These are phyloP conservation scores for Tautogolabrus adspersus DNA, from an alignment of 2,113 vertebrate genomes.

Conservation along the genomic window DNA sequence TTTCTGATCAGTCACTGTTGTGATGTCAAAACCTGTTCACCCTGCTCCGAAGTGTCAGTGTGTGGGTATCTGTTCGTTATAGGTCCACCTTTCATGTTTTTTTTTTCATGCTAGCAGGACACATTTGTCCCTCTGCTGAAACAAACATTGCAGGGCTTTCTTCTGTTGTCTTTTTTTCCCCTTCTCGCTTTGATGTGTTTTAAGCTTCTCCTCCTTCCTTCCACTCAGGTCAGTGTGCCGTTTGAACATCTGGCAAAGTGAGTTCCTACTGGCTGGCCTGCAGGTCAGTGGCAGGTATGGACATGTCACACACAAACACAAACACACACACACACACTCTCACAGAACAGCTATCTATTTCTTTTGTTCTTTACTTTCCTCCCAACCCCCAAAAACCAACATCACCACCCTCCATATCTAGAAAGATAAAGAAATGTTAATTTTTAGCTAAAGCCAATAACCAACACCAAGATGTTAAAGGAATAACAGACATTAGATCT, in stretches of 20 bases:
- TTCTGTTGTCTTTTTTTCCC: not conserved
- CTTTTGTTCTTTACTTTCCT: not conserved
- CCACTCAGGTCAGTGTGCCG: constrained; percentile 93
- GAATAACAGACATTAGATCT: too few species aligned
- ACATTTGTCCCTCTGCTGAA: not conserved
- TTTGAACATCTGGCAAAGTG: constrained; percentile 99
- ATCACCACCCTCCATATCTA: too few species aligned
- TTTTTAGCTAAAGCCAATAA: too few species aligned
- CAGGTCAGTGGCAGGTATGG: constrained; percentile 75
- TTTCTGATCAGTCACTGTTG: not conserved
- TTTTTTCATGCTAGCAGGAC: not conserved
- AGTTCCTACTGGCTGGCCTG: constrained; percentile 72
- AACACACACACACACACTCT: not conserved
- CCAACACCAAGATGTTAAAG: too few species aligned
- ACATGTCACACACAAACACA: constrained; percentile 25
- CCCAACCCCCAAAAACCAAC: not conserved
- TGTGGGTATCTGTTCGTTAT: not conserved
- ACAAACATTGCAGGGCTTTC: too few species aligned
- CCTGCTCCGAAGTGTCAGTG: not conserved
- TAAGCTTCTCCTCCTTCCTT: constrained; percentile 24
- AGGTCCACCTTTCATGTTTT: not conserved
- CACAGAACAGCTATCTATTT: not conserved
- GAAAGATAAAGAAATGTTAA: too few species aligned
- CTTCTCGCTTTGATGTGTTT: constrained; percentile 9
- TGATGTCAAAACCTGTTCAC: not conserved